phyloP scores from a whole-genome alignment of 2,888 invertebrate genomes.

The Zygogramma bicolorata region DNA sequence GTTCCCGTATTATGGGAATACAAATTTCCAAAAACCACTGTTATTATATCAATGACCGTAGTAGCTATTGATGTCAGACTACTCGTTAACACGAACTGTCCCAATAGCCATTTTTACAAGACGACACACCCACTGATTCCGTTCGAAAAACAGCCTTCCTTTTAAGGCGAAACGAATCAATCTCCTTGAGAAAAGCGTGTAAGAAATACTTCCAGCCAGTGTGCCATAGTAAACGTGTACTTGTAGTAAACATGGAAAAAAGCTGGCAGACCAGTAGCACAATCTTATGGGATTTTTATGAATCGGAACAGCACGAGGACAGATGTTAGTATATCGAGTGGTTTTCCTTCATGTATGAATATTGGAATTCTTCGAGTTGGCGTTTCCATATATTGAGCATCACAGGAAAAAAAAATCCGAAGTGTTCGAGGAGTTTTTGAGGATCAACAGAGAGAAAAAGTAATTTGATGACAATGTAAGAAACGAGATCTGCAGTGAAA shows the following conservation, averaged over 20 bases:
- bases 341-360: no score
- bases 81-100: not conserved
- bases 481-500: no score
- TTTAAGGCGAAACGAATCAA: not conserved
- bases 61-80: not conserved
- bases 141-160: not conserved
- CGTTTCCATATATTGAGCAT: no score
- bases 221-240: not conserved
- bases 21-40: no score
- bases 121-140: constrained; percentile 5
- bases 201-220: not conserved
- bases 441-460: no score
- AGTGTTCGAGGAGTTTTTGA: no score
- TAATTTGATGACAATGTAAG: no score
- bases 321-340: not conserved
- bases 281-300: not conserved
- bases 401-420: no score
- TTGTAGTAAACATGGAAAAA: not conserved
- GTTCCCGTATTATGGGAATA: no score
- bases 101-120: not conserved
- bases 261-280: not conserved
- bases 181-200: not conserved
- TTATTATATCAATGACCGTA: no score
- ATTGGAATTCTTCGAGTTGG: no score
- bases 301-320: not conserved